Evolutionary conservation across 2,113 vertebrate genomes (phyloP).

Genomic region (Ictalurus punctatus): DNA sequence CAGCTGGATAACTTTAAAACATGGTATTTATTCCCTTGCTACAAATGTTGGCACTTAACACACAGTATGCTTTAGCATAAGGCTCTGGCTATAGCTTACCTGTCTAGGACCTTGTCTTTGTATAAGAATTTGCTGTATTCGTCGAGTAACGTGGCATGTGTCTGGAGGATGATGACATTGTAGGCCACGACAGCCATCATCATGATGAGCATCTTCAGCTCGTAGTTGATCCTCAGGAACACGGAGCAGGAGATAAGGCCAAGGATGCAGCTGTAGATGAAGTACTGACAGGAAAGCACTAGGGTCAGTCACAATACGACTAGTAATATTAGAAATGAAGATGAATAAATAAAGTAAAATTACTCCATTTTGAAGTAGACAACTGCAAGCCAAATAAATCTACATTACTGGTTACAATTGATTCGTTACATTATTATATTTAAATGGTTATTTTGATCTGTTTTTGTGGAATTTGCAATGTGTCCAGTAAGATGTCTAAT

Average conservation of each 20-base stretch:
- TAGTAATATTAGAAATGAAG: not conserved
- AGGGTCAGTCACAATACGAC: not conserved
- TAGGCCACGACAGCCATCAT: constrained; percentile 86
- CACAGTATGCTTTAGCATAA: not conserved
- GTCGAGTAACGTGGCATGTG: constrained; percentile 85
- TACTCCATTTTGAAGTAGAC: not conserved
- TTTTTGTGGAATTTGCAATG: not conserved
- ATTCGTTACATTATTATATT: not conserved
- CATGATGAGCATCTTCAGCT: constrained; percentile 97
- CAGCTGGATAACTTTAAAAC: not conserved
- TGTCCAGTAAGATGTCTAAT: not conserved
- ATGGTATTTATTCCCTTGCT: not conserved
- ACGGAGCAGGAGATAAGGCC: constrained; percentile 95
- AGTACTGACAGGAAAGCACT: constrained; percentile 79
- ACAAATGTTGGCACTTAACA: not conserved
- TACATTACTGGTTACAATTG: not conserved
- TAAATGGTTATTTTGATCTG: not conserved
- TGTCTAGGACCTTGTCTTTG: constrained; percentile 78
- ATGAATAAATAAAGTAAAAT: not conserved
- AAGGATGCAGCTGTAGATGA: constrained; percentile 97
- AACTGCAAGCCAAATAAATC: not conserved
- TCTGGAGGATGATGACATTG: constrained; percentile 91
- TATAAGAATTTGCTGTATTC: constrained; percentile 90
- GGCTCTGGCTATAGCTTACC: constrained; percentile 67
- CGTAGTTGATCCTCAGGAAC: constrained; percentile 95